Percentiles rank a stretch among this genome's conserved stretches.
Evolutionary conservation across 1,140 invertebrate genomes (phyloP).

Genomic region (Macrosteles quadrilineatus): DNA sequence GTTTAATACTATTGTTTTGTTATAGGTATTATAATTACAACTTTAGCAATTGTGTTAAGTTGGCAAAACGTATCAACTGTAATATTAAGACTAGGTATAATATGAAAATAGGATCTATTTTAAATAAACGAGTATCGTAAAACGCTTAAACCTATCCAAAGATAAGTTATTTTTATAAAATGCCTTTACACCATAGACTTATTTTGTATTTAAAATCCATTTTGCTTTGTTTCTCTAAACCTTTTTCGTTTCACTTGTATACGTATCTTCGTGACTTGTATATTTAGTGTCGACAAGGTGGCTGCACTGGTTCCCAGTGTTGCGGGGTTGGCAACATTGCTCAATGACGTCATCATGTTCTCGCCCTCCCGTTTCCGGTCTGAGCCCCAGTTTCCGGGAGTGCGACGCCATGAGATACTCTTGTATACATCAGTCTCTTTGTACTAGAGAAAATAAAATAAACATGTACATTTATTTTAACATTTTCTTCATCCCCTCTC

Average conservation of each 20-base stretch:
- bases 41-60: no score
- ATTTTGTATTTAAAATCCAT: neutral
- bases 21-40: no score
- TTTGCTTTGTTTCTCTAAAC: no score
- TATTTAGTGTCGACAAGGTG: neutral
- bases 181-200: neutral
- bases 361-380: neutral
- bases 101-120: neutral
- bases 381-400: constrained; percentile 4
- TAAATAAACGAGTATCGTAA: neutral
- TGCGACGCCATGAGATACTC: no score
- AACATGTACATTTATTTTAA: no score
- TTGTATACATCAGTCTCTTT: no score
- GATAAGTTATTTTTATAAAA: neutral
- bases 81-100: neutral
- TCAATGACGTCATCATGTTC: constrained; percentile 21
- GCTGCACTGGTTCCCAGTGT: neutral
- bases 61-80: neutral
- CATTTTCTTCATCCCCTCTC: no score
- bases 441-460: no score
- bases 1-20: no score
- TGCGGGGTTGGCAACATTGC: neutral
- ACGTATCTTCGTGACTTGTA: constrained; percentile 4
- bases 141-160: neutral
- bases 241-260: neutral